Base-by-base conservation (phyloP, 2,797 vertebrate genomes). In the Microcaecilia unicolor region DNA sequence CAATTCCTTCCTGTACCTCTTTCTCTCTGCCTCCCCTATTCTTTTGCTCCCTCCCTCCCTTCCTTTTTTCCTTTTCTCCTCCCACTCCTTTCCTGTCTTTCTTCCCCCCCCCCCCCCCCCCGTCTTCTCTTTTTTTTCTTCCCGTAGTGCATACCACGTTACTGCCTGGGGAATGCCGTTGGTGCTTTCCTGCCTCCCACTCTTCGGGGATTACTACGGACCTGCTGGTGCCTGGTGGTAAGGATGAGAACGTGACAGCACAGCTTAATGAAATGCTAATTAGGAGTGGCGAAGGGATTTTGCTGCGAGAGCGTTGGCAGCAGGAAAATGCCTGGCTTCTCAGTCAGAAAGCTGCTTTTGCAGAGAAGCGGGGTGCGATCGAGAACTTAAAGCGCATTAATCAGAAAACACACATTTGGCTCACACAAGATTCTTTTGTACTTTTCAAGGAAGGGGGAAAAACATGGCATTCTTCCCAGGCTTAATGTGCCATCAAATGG, bases 401-500 rank as follows among this genome's bases (percentile, higher is more conserved):
- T 73, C 73, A 67, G 70, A 54, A 67, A 75, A 72, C 59, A 56
- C 63, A n/a, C 67, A 61, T 66, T 74, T 66, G 67, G 67, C 70
- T 74, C 61, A 62, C 60, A 72, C 64, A 74, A 68, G 58, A 70
- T 67, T 64, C 67, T 67, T 80, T 81, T 82, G 76, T 80, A 56
- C 61, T n/a, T 67, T 54, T 68, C 80, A 81, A 82, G 76, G 78
- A 81, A 80, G 74, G 76, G 58, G 76, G 58, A 69, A 73, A 75
- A 81, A 59, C 60, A 48, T 55, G 64, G 68, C 67, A 78, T 76
- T 76, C 67, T 75, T 72, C 64, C 1, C 37, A 59, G 61, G 68
- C 69, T 76, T 75, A 79, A 66, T 77, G 70, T 77, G 55, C 77
- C 80, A 81, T 81, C 73, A 82, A 70, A 75, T 76, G 68, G 67